Evolutionary conservation across 2,888 invertebrate species (phyloP).

Genomic region (Lochmaea crataegi): DNA sequence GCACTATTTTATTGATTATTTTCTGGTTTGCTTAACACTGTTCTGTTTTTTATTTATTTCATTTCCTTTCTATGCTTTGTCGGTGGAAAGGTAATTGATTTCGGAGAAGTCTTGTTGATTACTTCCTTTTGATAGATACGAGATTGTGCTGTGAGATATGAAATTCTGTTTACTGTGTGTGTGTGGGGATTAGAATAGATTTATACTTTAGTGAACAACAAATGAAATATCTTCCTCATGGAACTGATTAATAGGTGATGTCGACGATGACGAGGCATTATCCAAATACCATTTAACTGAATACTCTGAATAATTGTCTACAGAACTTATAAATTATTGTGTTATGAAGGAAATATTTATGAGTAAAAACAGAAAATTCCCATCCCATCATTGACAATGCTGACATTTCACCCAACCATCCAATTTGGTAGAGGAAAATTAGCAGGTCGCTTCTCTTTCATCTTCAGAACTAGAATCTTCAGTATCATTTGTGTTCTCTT

Average conservation of each 20-base stretch:
- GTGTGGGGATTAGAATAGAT: background rate
- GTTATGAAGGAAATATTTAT: no score
- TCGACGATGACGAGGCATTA: background rate
- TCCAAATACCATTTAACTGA: background rate
- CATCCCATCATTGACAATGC: no score
- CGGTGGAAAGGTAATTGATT: constrained; percentile 13
- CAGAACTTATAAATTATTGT: background rate
- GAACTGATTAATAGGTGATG: background rate
- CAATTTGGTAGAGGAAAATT: no score
- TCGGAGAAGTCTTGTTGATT: constrained; percentile 16
- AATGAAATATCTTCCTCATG: background rate
- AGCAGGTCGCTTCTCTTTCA: no score
- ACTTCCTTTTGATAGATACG: constrained; percentile 6
- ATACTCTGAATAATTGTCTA: background rate
- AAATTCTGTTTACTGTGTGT: constrained; percentile 3
- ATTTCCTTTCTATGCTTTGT: constrained; percentile 12
- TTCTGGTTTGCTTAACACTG: constrained; percentile 13
- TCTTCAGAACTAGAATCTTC: no score
- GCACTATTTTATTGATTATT: constrained; percentile 19
- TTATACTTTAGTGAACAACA: background rate
- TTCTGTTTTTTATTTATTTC: constrained; percentile 15
- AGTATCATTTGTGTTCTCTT: no score
- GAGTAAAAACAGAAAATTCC: no score
- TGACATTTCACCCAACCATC: no score
- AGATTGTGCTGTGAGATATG: constrained; percentile 16